Conservation (phyloP, 92 coral and sea anemone species). For the Parazoanthus swiftii region DNA sequence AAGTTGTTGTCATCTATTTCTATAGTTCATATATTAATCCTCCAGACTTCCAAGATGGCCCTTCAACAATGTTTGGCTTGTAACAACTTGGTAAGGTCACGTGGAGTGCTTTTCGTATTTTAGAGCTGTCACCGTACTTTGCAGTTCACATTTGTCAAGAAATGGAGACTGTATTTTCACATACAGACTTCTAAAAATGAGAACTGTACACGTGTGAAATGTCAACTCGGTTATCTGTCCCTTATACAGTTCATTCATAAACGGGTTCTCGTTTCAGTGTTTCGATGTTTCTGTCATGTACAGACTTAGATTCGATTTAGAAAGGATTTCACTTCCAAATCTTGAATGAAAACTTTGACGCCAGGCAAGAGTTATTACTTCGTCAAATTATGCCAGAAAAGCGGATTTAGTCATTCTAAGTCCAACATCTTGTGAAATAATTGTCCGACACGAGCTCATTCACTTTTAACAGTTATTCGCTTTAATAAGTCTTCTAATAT, state of each 20-base stretch:
- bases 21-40: background rate
- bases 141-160: background rate
- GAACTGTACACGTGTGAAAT: background rate
- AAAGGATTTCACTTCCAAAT: background rate
- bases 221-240: background rate
- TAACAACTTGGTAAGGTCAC: background rate
- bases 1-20: background rate
- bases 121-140: background rate
- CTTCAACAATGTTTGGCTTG: constrained; percentile 13
- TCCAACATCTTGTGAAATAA: too few species aligned
- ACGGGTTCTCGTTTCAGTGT: background rate
- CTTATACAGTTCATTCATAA: background rate
- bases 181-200: too few species aligned
- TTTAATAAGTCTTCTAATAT: too few species aligned
- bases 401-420: too few species aligned
- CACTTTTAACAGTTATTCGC: too few species aligned
- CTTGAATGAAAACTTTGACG: too few species aligned
- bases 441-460: too few species aligned
- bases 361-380: too few species aligned
- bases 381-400: too few species aligned
- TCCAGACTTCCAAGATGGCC: background rate
- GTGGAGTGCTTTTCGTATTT: background rate
- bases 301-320: background rate
- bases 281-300: background rate
- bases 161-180: background rate